Conservation (phyloP, 2,113 vertebrate genomes). For the Hydrochoerus hydrochaeris region DNA sequence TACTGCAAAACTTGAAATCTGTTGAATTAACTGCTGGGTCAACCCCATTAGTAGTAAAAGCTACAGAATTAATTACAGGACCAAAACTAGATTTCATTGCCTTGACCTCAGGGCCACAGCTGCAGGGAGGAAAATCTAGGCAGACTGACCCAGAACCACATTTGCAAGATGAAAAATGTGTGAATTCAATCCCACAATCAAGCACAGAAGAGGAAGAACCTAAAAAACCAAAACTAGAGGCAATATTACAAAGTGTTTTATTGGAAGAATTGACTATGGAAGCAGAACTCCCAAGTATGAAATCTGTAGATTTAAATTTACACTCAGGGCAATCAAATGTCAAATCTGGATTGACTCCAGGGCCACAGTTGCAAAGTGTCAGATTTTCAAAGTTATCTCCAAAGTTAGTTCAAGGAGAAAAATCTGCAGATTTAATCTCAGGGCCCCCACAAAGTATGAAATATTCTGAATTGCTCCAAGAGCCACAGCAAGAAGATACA, state of each 20-base stretch:
- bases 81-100: background rate
- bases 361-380: constrained; percentile 49
- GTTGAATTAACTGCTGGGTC: background rate
- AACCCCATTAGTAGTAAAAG: constrained; percentile 13
- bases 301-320: background rate
- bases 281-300: constrained; percentile 1
- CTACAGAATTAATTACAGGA: constrained; percentile 25
- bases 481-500: background rate
- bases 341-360: background rate
- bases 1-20: constrained; percentile 17
- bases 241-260: background rate
- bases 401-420: constrained; percentile 33
- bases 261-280: background rate
- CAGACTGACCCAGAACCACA: constrained; percentile 22
- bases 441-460: background rate
- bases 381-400: constrained; percentile 49
- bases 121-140: background rate
- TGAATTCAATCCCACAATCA: constrained; percentile 32
- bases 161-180: background rate
- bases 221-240: constrained; percentile 38
- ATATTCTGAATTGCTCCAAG: constrained; percentile 40
- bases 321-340: background rate
- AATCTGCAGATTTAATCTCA: constrained; percentile 34
- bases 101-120: constrained; percentile 34
- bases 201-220: background rate